A percentile compares a stretch with the other conserved stretches of the same genome.
These are phyloP conservation scores for Melanotaenia duboulayi DNA, from an alignment of 2,113 vertebrate species.

Conservation along the genomic window DNA sequence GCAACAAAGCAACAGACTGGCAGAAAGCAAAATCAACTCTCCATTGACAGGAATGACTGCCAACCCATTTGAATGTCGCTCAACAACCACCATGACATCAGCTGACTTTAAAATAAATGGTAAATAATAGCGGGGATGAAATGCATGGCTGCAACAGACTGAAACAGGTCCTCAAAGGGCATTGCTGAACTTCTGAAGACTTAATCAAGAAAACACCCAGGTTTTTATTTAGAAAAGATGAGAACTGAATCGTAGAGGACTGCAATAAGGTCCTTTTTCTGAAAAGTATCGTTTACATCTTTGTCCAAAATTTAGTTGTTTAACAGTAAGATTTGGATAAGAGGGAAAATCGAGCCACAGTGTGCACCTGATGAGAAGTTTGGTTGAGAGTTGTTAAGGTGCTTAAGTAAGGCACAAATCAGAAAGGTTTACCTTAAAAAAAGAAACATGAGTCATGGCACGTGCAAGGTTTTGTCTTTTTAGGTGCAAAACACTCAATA, in stretches of 20 bases:
- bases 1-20: constrained; percentile 25
- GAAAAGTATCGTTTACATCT: neutral
- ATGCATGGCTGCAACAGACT: neutral
- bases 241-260: neutral
- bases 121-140: neutral
- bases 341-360: no score
- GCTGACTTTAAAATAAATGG: neutral
- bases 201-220: neutral
- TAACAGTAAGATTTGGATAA: no score
- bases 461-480: no score
- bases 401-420: no score
- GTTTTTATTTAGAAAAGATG: neutral
- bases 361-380: no score
- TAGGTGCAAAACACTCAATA: no score
- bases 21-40: constrained; percentile 8
- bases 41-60: neutral
- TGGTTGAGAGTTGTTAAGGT: no score
- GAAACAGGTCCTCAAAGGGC: neutral
- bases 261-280: neutral
- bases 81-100: neutral
- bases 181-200: neutral
- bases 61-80: constrained; percentile 5
- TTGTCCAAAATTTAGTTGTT: neutral
- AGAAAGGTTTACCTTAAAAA: no score
- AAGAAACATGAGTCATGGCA: no score